A percentile compares a stretch with the other conserved stretches of the same genome.
Conservation (phyloP, 2,797 vertebrate species). For the Mormyrops boulengeri region DNA sequence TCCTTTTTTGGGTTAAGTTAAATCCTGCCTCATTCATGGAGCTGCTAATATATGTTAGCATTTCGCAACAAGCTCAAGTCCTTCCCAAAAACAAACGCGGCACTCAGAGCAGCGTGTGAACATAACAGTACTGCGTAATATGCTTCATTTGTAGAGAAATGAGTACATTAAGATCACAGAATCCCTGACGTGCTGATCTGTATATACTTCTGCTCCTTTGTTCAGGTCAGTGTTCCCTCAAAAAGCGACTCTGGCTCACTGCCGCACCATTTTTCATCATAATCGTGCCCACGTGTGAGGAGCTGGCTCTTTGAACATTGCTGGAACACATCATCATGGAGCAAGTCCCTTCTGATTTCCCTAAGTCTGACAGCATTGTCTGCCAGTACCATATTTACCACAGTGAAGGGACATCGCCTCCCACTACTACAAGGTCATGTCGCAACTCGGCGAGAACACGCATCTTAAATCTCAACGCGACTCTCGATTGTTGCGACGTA, state of each 20-base stretch:
- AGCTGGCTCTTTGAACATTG: not conserved
- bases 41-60: not conserved
- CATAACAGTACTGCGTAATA: not conserved
- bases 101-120: not conserved
- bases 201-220: not conserved
- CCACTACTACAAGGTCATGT: conserved; percentile 5
- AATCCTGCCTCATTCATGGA: not conserved
- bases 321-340: conserved; percentile 1
- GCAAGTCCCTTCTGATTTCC: not conserved
- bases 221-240: not conserved
- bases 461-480: not conserved
- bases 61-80: not conserved
- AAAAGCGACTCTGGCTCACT: not conserved
- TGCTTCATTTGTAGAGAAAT: not conserved
- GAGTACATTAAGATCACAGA: not conserved
- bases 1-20: not conserved
- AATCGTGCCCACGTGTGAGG: conserved; percentile 2
- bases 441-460: not conserved
- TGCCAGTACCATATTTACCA: conserved; percentile 8
- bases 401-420: not conserved
- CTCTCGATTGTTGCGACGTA: not conserved
- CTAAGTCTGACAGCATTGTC: conserved; percentile 12
- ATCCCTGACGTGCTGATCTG: not conserved
- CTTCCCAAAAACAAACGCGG: not conserved
- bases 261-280: not conserved